Base-by-base conservation (phyloP, 2,888 invertebrate genomes). In the Timema cristinae region DNA sequence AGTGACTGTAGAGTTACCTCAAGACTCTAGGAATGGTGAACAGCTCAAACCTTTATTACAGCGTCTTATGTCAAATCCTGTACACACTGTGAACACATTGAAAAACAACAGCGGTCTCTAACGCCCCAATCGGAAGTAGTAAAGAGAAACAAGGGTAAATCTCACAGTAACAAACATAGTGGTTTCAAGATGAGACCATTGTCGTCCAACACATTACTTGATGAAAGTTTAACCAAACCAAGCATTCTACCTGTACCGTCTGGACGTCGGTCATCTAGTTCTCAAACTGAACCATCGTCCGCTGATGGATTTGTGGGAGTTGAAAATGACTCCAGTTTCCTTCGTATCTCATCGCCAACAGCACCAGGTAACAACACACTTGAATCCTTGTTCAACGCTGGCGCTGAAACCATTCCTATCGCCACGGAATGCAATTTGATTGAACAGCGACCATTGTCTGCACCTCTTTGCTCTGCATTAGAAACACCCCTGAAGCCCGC, bases 61-160 rank as follows among this genome's bases (percentile, higher is more conserved):
- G 79, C 87, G 92, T 75, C 85, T 94, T 50, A 91, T 94, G 88
- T 93, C 93, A 54, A 90, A 91, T 79, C 93, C 94, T 0, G 93
- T 92, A 13, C 91, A 92, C 80, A 90, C 89, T 71, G 89, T 93
- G 95, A 95, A 80, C 94, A 95, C 80, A 91, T 96, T 79, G 96
- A 96, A 79, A 93, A 93, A 78, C 91, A 91, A 77, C 94, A 94
- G 78, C 86, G 92, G 69, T 90, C 91, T 16, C 87, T 89, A 51
- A 91, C 93, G 13, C 92, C 93, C 0, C 89, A 89, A 54, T 66
- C 71, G 11, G 71, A 71, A 13, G 56, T 15, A 15, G 59, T 49
- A 16, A 69, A 69, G 54, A 66, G 54, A 67, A 69, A 16, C 49
- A 69, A 71, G 69, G 72, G 68, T 50, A 74, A 71, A 69, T 7